Evolutionary conservation across 1,140 invertebrate genomes (phyloP).

Genomic region (Heliothis virescens): DNA sequence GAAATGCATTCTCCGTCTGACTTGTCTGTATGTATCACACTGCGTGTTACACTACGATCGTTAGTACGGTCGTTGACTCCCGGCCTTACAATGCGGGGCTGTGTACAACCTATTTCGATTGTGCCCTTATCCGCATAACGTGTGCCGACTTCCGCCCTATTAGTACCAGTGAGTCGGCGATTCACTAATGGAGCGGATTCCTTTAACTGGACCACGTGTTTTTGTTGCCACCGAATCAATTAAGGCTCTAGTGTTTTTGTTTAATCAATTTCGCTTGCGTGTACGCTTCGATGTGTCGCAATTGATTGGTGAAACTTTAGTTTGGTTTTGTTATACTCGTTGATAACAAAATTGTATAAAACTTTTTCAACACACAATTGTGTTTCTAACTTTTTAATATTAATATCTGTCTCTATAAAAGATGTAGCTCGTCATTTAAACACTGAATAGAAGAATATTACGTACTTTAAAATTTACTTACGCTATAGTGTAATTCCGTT

Average conservation of each 20-base stretch:
- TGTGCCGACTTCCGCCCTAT: constrained; percentile 54
- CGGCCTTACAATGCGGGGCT: constrained; percentile 54
- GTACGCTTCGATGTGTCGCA: neutral
- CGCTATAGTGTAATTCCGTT: too few relatives aligned
- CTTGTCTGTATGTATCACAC: constrained; percentile 52
- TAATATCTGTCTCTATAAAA: too few relatives aligned
- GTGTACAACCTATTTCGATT: constrained; percentile 63
- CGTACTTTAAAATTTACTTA: too few relatives aligned
- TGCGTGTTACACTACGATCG: constrained; percentile 59
- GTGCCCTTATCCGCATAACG: constrained; percentile 60
- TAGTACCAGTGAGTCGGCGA: constrained; percentile 49
- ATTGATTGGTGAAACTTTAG: neutral
- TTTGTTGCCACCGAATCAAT: constrained; percentile 33
- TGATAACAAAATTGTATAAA: too few relatives aligned
- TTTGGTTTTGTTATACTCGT: neutral
- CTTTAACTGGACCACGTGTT: constrained; percentile 35
- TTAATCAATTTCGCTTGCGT: constrained; percentile 14
- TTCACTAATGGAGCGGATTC: constrained; percentile 50
- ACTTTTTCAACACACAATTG: too few relatives aligned
- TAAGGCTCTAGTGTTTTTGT: constrained; percentile 15
- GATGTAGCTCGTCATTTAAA: too few relatives aligned
- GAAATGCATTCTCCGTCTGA: neutral
- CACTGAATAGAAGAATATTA: too few relatives aligned
- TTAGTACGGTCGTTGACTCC: constrained; percentile 69
- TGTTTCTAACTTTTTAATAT: too few relatives aligned